Conservation (phyloP, 1,140 invertebrate species). For the Drosophila parabipectinata region DNA sequence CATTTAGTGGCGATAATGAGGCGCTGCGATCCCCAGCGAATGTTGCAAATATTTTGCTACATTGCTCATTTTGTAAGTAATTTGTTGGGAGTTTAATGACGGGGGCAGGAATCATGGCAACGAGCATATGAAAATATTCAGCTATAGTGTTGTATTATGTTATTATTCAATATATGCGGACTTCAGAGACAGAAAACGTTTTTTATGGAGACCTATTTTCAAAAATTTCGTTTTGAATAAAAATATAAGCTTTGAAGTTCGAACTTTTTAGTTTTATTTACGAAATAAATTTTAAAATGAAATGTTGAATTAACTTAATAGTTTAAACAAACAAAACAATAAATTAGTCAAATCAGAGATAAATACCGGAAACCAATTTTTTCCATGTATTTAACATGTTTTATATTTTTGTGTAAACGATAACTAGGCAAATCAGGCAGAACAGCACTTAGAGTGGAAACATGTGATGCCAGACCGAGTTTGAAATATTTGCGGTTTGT, state of each 20-base stretch:
- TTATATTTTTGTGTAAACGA: constrained; percentile 8
- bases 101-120: background rate
- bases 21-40: constrained; percentile 2
- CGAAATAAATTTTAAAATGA: too few species aligned
- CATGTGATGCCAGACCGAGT: constrained; percentile 31
- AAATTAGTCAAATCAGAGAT: background rate
- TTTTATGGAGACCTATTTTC: too few species aligned
- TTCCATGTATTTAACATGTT: background rate
- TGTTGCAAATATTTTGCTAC: constrained; percentile 17
- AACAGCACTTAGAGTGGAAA: constrained; percentile 16
- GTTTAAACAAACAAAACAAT: background rate
- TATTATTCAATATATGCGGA: too few species aligned
- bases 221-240: too few species aligned
- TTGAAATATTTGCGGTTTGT: constrained; percentile 56
- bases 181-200: too few species aligned
- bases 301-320: too few species aligned
- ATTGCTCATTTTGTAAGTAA: constrained; percentile 1
- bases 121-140: too few species aligned
- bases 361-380: background rate
- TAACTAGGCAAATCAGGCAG: constrained; percentile 55
- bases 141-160: too few species aligned
- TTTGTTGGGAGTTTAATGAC: background rate
- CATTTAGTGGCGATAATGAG: constrained; percentile 40
- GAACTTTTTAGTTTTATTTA: too few species aligned
- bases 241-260: too few species aligned